Evolutionary conservation across 2,888 invertebrate species (phyloP).

Genomic region (Melanargia galathea): DNA sequence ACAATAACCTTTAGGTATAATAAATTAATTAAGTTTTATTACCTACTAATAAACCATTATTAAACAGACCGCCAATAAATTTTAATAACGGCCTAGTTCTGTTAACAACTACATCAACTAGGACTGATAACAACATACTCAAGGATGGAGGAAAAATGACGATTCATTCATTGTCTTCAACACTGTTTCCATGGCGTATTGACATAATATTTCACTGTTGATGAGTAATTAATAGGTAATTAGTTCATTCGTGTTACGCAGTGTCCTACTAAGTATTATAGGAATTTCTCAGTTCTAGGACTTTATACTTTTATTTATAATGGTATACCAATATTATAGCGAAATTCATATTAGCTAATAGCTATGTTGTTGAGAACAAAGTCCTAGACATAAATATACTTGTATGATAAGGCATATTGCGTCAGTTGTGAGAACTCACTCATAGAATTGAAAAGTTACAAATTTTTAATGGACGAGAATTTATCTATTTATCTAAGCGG

Average conservation of each 20-base stretch:
- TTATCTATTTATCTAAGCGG: too few relatives aligned
- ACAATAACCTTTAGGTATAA: constrained; percentile 2
- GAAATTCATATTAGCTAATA: too few relatives aligned
- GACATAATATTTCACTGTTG: constrained; percentile 11
- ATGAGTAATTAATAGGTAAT: background rate
- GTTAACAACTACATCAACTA: constrained; percentile 7
- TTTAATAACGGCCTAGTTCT: constrained; percentile 25
- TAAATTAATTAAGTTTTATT: constrained; percentile 4
- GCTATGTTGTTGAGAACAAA: too few relatives aligned
- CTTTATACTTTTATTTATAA: too few relatives aligned
- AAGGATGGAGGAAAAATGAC: constrained; percentile 30
- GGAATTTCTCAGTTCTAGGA: too few relatives aligned
- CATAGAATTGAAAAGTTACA: too few relatives aligned
- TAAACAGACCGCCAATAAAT: background rate
- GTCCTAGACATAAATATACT: too few relatives aligned
- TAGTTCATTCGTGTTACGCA: background rate
- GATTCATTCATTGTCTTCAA: background rate
- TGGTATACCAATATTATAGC: too few relatives aligned
- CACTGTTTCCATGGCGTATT: constrained; percentile 18
- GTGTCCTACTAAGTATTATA: background rate
- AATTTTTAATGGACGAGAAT: too few relatives aligned
- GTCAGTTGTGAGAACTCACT: too few relatives aligned
- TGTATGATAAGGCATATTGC: too few relatives aligned
- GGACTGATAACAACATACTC: too few relatives aligned
- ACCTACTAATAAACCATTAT: constrained; percentile 12